phyloP scores from a whole-genome alignment of 2,888 invertebrate species.

The Heteromyza rotundicornis region DNA sequence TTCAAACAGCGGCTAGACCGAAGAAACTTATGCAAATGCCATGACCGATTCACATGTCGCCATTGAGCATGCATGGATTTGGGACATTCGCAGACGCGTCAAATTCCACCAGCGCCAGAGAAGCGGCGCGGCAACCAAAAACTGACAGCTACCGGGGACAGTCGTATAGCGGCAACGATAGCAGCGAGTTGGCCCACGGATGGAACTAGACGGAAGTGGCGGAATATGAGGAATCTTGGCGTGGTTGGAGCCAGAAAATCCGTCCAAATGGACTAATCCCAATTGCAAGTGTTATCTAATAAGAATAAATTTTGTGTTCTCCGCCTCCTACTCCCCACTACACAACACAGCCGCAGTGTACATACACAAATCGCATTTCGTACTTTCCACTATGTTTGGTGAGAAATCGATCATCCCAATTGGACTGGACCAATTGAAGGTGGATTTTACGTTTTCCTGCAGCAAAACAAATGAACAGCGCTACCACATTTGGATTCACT shows the following conservation, averaged over 20 bases:
- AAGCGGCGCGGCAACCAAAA: conserved; percentile 19
- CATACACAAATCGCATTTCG: too few relatives aligned
- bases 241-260: too few relatives aligned
- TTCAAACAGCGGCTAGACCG: conserved; percentile 14
- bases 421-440: too few relatives aligned
- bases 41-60: conserved; percentile 30
- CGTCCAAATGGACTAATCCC: background rate
- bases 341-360: too few relatives aligned
- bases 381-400: too few relatives aligned
- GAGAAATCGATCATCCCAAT: too few relatives aligned
- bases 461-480: too few relatives aligned
- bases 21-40: too few relatives aligned
- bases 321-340: background rate
- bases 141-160: conserved; percentile 2
- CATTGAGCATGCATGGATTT: conserved; percentile 66
- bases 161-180: conserved; percentile 15
- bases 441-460: too few relatives aligned
- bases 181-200: conserved; percentile 12
- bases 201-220: background rate
- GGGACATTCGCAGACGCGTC: conserved; percentile 49
- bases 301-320: background rate
- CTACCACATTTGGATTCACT: too few relatives aligned
- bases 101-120: conserved; percentile 40
- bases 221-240: too few relatives aligned
- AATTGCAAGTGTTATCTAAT: conserved; percentile 17